phyloP scores from a whole-genome alignment of 2,797 vertebrate genomes.

The Halcyon chelicuti region DNA sequence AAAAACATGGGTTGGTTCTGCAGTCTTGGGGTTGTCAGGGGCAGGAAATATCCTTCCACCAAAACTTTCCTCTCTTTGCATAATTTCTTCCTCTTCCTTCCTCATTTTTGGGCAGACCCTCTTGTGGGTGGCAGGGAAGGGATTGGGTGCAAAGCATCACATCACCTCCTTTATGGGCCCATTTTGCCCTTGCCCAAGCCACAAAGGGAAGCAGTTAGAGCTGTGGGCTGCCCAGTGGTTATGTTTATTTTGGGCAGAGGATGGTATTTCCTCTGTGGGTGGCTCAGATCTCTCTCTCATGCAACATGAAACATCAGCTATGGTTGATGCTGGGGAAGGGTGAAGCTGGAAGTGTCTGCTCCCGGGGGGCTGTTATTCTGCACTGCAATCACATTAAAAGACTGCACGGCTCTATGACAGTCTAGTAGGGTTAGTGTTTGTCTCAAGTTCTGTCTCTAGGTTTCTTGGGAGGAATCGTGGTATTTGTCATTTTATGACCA shows the following conservation, averaged over 20 bases:
- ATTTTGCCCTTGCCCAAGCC: slow-evolving; percentile 23
- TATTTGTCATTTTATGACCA: background rate
- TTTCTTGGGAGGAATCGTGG: background rate
- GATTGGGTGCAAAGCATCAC: slow-evolving; percentile 4
- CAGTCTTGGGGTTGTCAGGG: background rate
- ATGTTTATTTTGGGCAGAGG: slow-evolving; percentile 43
- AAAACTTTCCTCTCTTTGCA: slow-evolving; percentile 1
- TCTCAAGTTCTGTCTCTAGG: background rate
- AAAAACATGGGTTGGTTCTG: background rate
- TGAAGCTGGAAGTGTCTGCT: background rate
- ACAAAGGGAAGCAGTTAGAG: slow-evolving; percentile 41
- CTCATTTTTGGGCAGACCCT: background rate
- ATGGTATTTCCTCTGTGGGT: slow-evolving; percentile 49
- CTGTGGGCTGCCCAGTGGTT: slow-evolving; percentile 52
- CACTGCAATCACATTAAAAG: background rate
- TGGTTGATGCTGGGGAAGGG: background rate
- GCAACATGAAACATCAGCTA: background rate
- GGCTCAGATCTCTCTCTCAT: slow-evolving; percentile 11
- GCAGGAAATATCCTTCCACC: background rate
- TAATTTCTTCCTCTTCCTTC: slow-evolving; percentile 24
- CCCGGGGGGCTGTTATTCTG: background rate
- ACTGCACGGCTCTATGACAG: background rate
- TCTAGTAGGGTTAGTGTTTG: background rate
- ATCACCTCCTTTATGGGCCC: slow-evolving; percentile 6
- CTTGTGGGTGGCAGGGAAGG: background rate